Percentiles rank a stretch among this genome's conserved stretches.
Conservation (phyloP, 2,113 vertebrate genomes). For the Percopsis transmontana region DNA sequence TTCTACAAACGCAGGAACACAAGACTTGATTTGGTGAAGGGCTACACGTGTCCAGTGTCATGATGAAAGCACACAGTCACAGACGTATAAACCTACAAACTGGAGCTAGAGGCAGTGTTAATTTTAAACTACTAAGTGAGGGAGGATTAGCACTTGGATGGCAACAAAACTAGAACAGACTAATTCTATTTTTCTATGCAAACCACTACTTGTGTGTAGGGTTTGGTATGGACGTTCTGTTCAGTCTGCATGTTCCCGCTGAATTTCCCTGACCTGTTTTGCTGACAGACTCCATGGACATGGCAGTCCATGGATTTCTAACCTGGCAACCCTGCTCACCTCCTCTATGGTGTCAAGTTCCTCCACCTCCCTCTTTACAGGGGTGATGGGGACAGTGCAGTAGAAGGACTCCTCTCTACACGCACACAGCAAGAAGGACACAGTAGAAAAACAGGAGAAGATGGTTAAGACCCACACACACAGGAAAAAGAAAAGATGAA, state of each 20-base stretch:
- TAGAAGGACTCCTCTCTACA: constrained; percentile 90
- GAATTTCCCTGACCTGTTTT: constrained; percentile 14
- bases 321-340: constrained; percentile 81
- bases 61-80: constrained; percentile 9
- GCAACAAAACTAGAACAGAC: constrained; percentile 37
- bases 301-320: constrained; percentile 58
- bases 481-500: constrained; percentile 32
- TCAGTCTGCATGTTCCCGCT: constrained; percentile 11
- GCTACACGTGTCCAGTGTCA: not conserved
- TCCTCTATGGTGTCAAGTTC: constrained; percentile 87
- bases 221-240: constrained; percentile 8
- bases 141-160: constrained; percentile 61
- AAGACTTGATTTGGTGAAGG: constrained; percentile 13
- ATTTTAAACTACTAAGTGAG: constrained; percentile 43
- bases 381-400: constrained; percentile 91
- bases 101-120: constrained; percentile 36
- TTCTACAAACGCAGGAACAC: constrained; percentile 60
- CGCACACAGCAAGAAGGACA: constrained; percentile 60
- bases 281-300: constrained; percentile 31
- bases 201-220: constrained; percentile 20
- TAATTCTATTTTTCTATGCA: constrained; percentile 8
- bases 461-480: constrained; percentile 55
- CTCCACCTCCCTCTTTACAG: constrained; percentile 88
- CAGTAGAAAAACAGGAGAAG: constrained; percentile 49
- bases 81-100: constrained; percentile 1